Conservation (phyloP, 2,797 vertebrate genomes). For the Sardinella longiceps region DNA sequence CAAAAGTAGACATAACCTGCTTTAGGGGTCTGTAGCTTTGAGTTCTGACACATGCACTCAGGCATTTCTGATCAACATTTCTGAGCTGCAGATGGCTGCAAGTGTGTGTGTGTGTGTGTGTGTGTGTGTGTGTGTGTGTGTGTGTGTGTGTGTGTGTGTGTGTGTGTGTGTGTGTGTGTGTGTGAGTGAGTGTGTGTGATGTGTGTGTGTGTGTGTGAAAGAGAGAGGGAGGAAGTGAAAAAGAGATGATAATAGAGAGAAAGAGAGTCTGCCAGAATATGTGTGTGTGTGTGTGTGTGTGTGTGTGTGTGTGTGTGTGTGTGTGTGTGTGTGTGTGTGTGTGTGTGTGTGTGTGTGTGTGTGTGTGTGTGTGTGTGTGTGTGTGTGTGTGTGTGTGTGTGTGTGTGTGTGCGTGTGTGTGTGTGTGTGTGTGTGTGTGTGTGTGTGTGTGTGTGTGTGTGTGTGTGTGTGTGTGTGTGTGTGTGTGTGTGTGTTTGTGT, state of each 20-base stretch:
- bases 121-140: conserved; percentile 19
- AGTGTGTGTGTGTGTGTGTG: conserved; percentile 49
- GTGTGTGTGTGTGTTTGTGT: background rate
- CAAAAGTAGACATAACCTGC: conserved; percentile 51
- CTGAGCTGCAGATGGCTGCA: conserved; percentile 40
- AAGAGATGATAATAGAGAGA: background rate
- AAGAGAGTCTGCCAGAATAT: background rate
- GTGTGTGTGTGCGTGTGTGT: background rate
- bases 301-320: conserved; percentile 30
- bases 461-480: background rate
- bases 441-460: background rate
- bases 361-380: conserved; percentile 38
- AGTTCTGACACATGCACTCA: conserved; percentile 42
- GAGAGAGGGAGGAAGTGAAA: conserved; percentile 5
- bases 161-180: background rate
- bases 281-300: background rate
- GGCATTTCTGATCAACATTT: conserved; percentile 55
- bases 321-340: background rate
- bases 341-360: background rate
- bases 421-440: conserved; percentile 27
- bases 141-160: conserved; percentile 6
- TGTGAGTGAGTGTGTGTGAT: background rate
- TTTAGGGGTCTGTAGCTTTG: conserved; percentile 43
- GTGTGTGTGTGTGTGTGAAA: background rate
- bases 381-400: conserved; percentile 29